These are phyloP conservation scores for Epizoanthus fatuus DNA, from an alignment of 92 coral and sea anemone species.

Conservation along the genomic window DNA sequence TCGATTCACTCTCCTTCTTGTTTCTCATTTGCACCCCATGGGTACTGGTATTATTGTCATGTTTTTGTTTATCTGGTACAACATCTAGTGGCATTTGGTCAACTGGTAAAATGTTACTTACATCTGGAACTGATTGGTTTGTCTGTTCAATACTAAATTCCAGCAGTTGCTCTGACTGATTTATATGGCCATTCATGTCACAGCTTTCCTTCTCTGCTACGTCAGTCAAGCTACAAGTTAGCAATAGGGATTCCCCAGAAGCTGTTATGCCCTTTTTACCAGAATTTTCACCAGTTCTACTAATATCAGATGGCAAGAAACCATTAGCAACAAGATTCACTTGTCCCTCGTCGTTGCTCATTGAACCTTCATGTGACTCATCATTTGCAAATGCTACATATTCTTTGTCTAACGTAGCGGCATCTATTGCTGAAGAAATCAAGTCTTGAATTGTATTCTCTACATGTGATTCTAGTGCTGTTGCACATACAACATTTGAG, in stretches of 20 bases:
- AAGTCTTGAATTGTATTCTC: conserved; percentile 40
- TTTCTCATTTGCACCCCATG: conserved; percentile 35
- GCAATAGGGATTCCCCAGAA: not conserved
- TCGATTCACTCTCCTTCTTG: conserved; percentile 29
- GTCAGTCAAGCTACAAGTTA: not conserved
- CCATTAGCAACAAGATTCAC: not conserved
- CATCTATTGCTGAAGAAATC: conserved; percentile 46
- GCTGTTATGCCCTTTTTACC: too few species aligned
- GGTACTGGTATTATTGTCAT: conserved; percentile 12
- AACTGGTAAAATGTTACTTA: conserved; percentile 7
- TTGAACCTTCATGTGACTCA: not conserved
- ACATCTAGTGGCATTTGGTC: not conserved
- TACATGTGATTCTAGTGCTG: conserved; percentile 36
- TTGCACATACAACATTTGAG: conserved; percentile 15
- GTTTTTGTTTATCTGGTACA: conserved; percentile 32
- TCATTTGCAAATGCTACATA: not conserved
- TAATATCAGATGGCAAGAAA: not conserved
- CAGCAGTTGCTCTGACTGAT: not conserved
- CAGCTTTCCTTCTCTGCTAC: not conserved
- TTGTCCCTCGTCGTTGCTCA: not conserved
- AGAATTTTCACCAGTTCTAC: not conserved
- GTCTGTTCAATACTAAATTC: not conserved
- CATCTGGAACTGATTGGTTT: not conserved
- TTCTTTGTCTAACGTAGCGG: conserved; percentile 31
- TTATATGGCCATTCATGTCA: conserved; percentile 8